Conservation (phyloP, 2,888 invertebrate genomes). For the Limenitis arthemis region DNA sequence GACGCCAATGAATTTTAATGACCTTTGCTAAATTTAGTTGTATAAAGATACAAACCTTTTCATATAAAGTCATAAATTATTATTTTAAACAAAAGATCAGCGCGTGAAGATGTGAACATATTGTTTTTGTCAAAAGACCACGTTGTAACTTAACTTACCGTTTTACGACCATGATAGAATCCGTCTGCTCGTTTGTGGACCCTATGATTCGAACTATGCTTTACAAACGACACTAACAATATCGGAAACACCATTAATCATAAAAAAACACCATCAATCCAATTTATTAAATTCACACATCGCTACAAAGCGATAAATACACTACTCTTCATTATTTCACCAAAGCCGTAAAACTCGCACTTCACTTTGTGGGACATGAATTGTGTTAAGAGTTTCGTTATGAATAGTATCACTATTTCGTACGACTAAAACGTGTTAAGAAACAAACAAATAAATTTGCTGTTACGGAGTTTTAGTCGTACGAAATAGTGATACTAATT, state of each 20-base stretch:
- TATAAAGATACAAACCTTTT: neutral
- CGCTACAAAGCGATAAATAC: constrained; percentile 65
- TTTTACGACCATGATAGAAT: constrained; percentile 73
- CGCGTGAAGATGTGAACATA: constrained; percentile 5
- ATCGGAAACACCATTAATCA: constrained; percentile 68
- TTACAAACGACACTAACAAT: constrained; percentile 58
- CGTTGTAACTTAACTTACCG: constrained; percentile 53
- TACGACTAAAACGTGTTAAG: constrained; percentile 24
- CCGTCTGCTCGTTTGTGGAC: constrained; percentile 70
- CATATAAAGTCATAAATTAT: neutral
- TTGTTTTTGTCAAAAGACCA: constrained; percentile 20
- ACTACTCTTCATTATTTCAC: constrained; percentile 58
- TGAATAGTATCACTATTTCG: constrained; percentile 27
- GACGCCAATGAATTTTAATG: neutral
- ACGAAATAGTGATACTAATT: no score
- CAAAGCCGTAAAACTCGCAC: constrained; percentile 51
- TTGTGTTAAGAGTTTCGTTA: constrained; percentile 24
- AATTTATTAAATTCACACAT: constrained; percentile 61
- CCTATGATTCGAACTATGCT: constrained; percentile 69
- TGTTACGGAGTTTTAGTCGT: no score
- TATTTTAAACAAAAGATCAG: neutral
- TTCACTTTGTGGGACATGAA: constrained; percentile 56
- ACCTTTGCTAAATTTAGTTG: neutral
- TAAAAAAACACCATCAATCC: constrained; percentile 61
- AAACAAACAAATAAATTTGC: constrained; percentile 27